phyloP scores from a whole-genome alignment of 2,113 vertebrate genomes.

The Alethe castanea region DNA sequence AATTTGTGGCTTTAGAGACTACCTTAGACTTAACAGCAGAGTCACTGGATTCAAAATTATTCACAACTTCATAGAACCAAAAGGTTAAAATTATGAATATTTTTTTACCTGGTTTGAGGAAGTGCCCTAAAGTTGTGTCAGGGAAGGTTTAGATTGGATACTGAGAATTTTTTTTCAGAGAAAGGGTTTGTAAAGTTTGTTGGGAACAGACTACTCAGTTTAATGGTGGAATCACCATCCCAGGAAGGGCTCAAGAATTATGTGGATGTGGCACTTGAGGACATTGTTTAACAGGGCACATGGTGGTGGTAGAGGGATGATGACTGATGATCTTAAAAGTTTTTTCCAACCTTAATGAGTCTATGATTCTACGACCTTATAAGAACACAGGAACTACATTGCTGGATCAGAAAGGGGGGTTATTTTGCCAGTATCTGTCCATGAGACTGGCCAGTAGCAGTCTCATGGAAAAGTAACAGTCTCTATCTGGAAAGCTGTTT shows the following conservation, averaged over 20 bases:
- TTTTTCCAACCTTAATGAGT: neutral
- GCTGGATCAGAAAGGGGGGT: neutral
- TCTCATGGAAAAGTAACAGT: too few relatives aligned
- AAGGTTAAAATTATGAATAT: neutral
- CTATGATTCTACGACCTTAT: neutral
- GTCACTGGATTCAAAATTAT: neutral
- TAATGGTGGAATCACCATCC: neutral
- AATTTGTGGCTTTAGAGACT: neutral
- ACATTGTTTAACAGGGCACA: neutral
- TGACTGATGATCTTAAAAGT: neutral
- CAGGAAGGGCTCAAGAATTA: neutral
- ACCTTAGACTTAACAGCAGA: neutral
- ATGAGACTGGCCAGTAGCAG: neutral
- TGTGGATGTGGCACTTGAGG: neutral
- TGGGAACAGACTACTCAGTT: neutral
- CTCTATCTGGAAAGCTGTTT: neutral
- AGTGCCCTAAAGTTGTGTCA: neutral
- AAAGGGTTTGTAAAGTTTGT: neutral
- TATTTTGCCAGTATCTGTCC: neutral
- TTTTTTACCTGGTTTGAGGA: neutral
- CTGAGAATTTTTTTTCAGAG: neutral
- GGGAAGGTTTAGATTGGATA: neutral
- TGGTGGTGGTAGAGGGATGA: neutral
- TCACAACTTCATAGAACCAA: neutral
- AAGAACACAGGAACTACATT: neutral